Percentiles rank a stretch among this genome's conserved stretches.
Conservation (phyloP, 2,797 vertebrate species). For the Tapirus indicus region DNA sequence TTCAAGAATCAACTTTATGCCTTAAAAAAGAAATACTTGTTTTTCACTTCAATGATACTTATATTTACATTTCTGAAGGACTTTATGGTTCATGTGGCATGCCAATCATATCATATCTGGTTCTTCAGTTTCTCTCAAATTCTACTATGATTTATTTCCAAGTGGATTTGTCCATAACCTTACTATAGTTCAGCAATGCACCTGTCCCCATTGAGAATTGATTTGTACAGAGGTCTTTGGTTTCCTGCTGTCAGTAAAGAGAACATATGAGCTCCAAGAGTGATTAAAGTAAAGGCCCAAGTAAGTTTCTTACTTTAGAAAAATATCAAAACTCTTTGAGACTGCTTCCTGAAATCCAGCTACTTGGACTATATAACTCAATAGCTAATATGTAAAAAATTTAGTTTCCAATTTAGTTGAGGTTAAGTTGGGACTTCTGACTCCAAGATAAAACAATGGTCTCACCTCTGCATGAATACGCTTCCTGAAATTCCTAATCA, state of each 20-base stretch:
- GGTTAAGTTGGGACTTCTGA: not conserved
- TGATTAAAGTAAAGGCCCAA: slow-evolving; percentile 41
- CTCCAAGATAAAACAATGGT: not conserved
- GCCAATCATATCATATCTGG: not conserved
- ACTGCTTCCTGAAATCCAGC: not conserved
- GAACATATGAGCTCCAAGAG: slow-evolving; percentile 3
- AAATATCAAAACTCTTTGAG: slow-evolving; percentile 26
- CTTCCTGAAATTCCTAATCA: not conserved
- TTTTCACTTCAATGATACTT: slow-evolving; percentile 11
- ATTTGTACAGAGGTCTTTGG: slow-evolving; percentile 47
- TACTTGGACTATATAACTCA: not conserved
- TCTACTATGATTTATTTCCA: slow-evolving; percentile 49
- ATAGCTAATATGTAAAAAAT: not conserved
- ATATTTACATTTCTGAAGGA: slow-evolving; percentile 51
- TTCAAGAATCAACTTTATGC: not conserved
- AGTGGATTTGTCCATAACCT: slow-evolving; percentile 41
- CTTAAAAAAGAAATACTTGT: slow-evolving; percentile 19
- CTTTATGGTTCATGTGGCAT: not conserved
- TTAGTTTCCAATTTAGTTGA: not conserved
- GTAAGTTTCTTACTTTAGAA: slow-evolving; percentile 50
- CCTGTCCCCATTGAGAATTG: slow-evolving; percentile 25
- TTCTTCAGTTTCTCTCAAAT: slow-evolving; percentile 22
- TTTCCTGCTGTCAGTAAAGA: slow-evolving; percentile 54
- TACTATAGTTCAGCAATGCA: slow-evolving; percentile 51
- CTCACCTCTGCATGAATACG: not conserved